A percentile compares a stretch with the other conserved stretches of the same genome.
Evolutionary conservation across 2,888 invertebrate species (phyloP).

Genomic region (Archips crataeganus): DNA sequence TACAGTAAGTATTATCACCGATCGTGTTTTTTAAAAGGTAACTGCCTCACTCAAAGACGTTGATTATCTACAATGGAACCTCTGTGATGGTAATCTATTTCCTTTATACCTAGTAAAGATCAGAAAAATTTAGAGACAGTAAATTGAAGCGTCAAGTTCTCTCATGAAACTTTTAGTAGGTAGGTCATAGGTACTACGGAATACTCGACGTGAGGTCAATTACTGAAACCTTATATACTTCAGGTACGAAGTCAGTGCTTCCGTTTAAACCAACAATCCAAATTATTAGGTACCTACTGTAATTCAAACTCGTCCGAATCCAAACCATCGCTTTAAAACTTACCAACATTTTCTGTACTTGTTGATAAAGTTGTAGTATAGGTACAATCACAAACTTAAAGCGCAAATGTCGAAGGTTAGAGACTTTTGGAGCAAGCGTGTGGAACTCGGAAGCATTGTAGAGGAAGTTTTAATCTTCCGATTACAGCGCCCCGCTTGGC

Average conservation of each 20-base stretch:
- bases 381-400: conserved; percentile 1
- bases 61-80: background rate
- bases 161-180: no score
- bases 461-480: conserved; percentile 49
- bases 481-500: conserved; percentile 34
- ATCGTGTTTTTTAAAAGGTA: conserved; percentile 1
- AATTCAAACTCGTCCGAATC: no score
- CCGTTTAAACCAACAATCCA: no score
- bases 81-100: background rate
- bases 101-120: no score
- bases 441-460: conserved; percentile 22
- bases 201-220: no score
- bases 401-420: background rate
- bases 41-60: background rate
- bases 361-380: background rate
- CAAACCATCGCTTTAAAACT: background rate
- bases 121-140: no score
- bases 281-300: no score
- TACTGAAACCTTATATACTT: no score
- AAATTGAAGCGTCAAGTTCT: no score
- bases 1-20: background rate
- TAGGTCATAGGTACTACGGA: no score
- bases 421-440: background rate
- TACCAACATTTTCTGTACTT: background rate
- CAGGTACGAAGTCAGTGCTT: no score